Base-by-base conservation (phyloP, 1,140 invertebrate genomes). In the Drosophila arawakana region DNA sequence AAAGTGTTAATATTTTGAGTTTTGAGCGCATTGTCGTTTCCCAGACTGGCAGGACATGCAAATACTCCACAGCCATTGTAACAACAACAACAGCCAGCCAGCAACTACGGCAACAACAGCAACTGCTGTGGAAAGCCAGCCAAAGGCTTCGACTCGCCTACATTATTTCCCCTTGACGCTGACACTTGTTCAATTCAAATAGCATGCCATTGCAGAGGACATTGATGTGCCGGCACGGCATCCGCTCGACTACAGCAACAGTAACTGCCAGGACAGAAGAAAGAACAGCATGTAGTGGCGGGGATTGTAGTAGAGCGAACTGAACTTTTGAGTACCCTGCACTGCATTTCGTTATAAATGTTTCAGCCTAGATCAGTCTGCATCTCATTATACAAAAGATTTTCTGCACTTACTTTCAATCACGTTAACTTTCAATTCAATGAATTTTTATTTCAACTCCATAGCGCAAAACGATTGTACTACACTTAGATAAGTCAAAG, bases 1-100 rank as follows among this genome's bases (percentile, higher is more conserved):
- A 86, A 86, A 86, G 83, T 86, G 83, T 86, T 86, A 86, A 86
- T 86, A 86, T 88, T 86, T 86, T 86, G 83, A 86, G 83, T 86
- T 86, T 86, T 83, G 83, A 86, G 80, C 88, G 84, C 80, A 60
- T 66, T 63, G 71, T 67, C 71, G 75, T 68, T 34, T 11, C 8
- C 46, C 49, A 35, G 49, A 78, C 54, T 68, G 81, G 74, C 81
- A 85, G 81, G 21, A 47, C 81, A 75, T 69, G 78, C 82, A 86
- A 81, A 81, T 80, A 69, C 21, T 10, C 72, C 39, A 46, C 35
- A 18, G 15, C 46, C 44, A 46, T 46, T 9, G 10, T 13, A 47
- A 18, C 46, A 50, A 49, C 47, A 52, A 39, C 71, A 58, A 18
- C 75, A 35, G 61, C 60, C 71, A 35, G 61, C 52, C 75, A 35